Percentiles rank a stretch among this genome's conserved stretches.
phyloP scores from a whole-genome alignment of 1,140 invertebrate genomes.

The Dinothrombium tinctorium region DNA sequence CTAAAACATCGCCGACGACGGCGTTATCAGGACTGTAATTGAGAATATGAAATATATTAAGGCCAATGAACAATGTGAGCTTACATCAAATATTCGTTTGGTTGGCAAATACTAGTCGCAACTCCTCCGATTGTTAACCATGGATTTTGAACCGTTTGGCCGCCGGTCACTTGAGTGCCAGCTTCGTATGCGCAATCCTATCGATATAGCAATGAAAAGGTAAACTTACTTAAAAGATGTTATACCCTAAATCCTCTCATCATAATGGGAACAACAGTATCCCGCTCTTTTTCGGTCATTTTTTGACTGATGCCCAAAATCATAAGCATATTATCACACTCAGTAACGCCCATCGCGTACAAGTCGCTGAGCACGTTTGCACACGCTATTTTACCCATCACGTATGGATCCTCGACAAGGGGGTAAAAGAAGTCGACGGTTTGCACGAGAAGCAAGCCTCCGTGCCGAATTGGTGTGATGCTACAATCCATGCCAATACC shows the following conservation, averaged over 20 bases:
- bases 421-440: slow-evolving; percentile 98
- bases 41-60: neutral
- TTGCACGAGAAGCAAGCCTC: slow-evolving; percentile 78
- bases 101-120: slow-evolving; percentile 26
- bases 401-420: slow-evolving; percentile 91
- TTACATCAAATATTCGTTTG: slow-evolving; percentile 15
- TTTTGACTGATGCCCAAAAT: slow-evolving; percentile 77
- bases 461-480: slow-evolving; percentile 68
- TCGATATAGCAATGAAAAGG: too few relatives aligned
- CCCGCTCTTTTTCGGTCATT: slow-evolving; percentile 36
- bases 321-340: slow-evolving; percentile 99
- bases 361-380: slow-evolving; percentile 96
- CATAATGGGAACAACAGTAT: slow-evolving; percentile 33
- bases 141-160: slow-evolving; percentile 30
- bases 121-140: slow-evolving; percentile 32
- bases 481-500: slow-evolving; percentile 67
- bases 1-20: slow-evolving; percentile 34
- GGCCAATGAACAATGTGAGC: neutral
- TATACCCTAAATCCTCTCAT: slow-evolving; percentile 33
- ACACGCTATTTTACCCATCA: slow-evolving; percentile 95
- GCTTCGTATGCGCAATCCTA: slow-evolving; percentile 29
- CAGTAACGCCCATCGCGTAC: slow-evolving; percentile 95
- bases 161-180: slow-evolving; percentile 27
- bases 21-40: slow-evolving; percentile 31
- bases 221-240: neutral